These are phyloP conservation scores for Globia sparganii DNA, from an alignment of 2,888 invertebrate species.

Conservation along the genomic window DNA sequence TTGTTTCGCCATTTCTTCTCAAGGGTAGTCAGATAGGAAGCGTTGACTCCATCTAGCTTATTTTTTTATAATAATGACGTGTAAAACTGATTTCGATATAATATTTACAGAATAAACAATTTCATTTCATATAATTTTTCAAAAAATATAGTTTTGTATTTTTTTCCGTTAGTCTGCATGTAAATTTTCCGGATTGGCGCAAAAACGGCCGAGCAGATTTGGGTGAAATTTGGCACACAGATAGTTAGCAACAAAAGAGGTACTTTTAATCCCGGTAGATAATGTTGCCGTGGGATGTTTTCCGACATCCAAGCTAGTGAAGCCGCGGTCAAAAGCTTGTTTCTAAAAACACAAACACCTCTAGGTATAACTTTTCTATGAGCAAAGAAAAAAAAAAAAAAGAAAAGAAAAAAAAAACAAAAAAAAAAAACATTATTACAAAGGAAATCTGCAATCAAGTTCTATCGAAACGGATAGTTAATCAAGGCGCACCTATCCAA, in stretches of 20 bases:
- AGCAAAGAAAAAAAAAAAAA: too few species aligned
- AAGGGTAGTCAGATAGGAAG: too few species aligned
- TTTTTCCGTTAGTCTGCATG: background rate
- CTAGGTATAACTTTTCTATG: too few species aligned
- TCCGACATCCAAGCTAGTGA: background rate
- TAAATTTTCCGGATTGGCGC: background rate
- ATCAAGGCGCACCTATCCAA: conserved; percentile 28
- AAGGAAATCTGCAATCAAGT: conserved; percentile 46
- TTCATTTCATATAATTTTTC: too few species aligned
- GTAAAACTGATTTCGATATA: too few species aligned
- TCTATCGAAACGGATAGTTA: conserved; percentile 47
- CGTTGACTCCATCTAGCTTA: too few species aligned
- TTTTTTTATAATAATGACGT: too few species aligned
- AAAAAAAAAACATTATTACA: conserved; percentile 23
- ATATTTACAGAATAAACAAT: too few species aligned
- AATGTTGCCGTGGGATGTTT: background rate
- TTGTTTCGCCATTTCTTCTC: too few species aligned
- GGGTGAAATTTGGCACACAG: background rate
- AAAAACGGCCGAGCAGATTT: background rate
- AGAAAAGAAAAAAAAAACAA: too few species aligned
- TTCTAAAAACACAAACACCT: background rate
- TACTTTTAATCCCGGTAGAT: too few species aligned
- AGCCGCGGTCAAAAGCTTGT: background rate
- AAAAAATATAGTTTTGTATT: background rate
- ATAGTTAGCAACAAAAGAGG: too few species aligned